These are phyloP conservation scores for Chroicocephalus ridibundus DNA, from an alignment of 2,113 vertebrate species.

Conservation along the genomic window DNA sequence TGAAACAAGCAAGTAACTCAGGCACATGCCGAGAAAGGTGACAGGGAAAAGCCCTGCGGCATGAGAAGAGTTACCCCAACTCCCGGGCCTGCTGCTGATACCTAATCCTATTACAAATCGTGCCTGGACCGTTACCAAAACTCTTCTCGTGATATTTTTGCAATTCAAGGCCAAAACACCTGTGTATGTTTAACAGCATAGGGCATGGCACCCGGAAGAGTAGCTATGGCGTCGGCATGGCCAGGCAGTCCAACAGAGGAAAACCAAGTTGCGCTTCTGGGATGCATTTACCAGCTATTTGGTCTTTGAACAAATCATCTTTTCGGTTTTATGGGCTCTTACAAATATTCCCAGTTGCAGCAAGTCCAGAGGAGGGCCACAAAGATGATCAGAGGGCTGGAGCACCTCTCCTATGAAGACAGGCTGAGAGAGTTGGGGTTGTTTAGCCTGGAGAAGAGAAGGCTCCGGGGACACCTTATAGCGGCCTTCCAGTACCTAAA, in stretches of 20 bases:
- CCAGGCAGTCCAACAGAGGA: neutral
- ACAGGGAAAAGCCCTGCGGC: neutral
- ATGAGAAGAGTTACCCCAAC: neutral
- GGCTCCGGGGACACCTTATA: neutral
- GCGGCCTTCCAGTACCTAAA: neutral
- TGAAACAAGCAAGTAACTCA: neutral
- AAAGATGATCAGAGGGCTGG: neutral
- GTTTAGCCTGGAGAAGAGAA: neutral
- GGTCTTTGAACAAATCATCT: neutral
- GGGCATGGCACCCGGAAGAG: neutral
- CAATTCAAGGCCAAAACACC: neutral
- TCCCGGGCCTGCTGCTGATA: neutral
- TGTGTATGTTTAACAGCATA: neutral
- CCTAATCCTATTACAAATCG: neutral
- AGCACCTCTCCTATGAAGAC: neutral
- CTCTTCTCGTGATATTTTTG: neutral
- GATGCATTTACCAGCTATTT: neutral
- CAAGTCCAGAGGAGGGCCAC: neutral
- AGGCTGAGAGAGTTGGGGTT: neutral
- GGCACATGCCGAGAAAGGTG: neutral
- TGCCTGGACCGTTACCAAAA: neutral
- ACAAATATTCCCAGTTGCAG: neutral
- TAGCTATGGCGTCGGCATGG: rapidly evolving
- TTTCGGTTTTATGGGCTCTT: neutral
- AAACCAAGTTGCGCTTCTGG: neutral